Base-by-base conservation (phyloP, 2,888 invertebrate genomes). In the Lutraria lutraria region DNA sequence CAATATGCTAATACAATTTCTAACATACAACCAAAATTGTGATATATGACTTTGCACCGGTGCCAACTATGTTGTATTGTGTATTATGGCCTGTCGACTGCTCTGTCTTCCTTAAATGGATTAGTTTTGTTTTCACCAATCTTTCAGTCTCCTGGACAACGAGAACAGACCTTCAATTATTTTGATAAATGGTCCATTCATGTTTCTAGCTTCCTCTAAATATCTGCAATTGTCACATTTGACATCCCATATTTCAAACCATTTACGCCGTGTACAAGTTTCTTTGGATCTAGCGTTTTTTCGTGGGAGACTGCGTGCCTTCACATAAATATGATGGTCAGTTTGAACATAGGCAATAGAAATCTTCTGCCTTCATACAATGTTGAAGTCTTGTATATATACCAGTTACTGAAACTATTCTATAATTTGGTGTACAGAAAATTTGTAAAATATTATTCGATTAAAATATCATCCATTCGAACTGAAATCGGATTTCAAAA, bases 151-250 rank as follows among this genome's bases (percentile, higher is more conserved):
- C 85, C 80, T 25, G 60, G 85, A 53, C 85, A 80, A 85, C 85
- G 54, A 2, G 16, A 76, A 52, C 80, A 72, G 80, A 43, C 60
- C 88, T 29, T 52, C 84, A 80, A 83, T 60, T 85, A 83, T 81
- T 88, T 86, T 89, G 90, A 90, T 90, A 80, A 89, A 90, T 90
- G 89, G 83, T 56, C 19, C 86, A 34, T 82, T 83, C 85, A 56
- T 89, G 87, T 72, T 79, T 80, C 34, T 53, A 3, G 80, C 76
- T 83, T 63, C 87, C 80, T 53, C 89, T 89, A 89, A 90, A 89
- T 90, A 90, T 89, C 87, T 82, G 85, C 84, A 84, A 56, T 90
- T 90, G 90, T 90, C 90, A 90, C 63, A 80, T 86, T 89, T 87
- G 90, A 89, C 90, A 90, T 76, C 80, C 86, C 86, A 87, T 89